phyloP scores from a whole-genome alignment of 2,797 vertebrate genomes.

The Sebastiscus albofasciatus region DNA sequence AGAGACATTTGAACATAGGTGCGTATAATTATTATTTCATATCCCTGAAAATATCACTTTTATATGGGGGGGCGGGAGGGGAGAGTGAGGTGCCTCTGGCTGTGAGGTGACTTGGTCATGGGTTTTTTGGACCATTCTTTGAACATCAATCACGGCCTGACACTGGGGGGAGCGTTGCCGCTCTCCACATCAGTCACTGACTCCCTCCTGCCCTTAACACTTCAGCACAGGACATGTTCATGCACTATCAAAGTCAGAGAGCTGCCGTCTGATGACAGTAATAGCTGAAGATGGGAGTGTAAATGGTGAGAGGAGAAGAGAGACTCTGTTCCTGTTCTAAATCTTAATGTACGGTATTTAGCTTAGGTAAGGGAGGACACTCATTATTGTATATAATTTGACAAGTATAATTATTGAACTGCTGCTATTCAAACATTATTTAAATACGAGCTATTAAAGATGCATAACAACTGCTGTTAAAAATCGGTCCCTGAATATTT shows the following conservation, averaged over 20 bases:
- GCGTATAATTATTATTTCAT: constrained; percentile 33
- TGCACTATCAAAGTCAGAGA: constrained; percentile 76
- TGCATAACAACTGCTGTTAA: neutral
- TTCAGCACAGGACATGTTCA: constrained; percentile 68
- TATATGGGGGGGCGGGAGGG: neutral
- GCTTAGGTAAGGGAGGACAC: neutral
- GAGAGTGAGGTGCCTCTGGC: constrained; percentile 47
- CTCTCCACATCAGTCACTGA: constrained; percentile 73
- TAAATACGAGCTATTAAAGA: neutral
- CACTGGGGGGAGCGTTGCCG: constrained; percentile 53
- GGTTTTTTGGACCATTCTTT: constrained; percentile 71
- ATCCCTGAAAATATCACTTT: constrained; percentile 57
- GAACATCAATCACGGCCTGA: constrained; percentile 76
- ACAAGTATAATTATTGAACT: neutral
- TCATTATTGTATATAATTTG: neutral
- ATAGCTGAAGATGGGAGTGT: constrained; percentile 36
- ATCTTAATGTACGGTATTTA: constrained; percentile 1
- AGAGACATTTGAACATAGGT: constrained; percentile 3
- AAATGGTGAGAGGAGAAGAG: constrained; percentile 14
- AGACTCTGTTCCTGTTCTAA: neutral
- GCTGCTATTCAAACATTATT: neutral
- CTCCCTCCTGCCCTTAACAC: constrained; percentile 63
- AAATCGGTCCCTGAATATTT: neutral
- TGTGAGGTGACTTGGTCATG: constrained; percentile 55
- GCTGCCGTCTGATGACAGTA: constrained; percentile 55